These are phyloP conservation scores for Steinernema hermaphroditum DNA, from an alignment of 2,888 invertebrate genomes.

Conservation along the genomic window DNA sequence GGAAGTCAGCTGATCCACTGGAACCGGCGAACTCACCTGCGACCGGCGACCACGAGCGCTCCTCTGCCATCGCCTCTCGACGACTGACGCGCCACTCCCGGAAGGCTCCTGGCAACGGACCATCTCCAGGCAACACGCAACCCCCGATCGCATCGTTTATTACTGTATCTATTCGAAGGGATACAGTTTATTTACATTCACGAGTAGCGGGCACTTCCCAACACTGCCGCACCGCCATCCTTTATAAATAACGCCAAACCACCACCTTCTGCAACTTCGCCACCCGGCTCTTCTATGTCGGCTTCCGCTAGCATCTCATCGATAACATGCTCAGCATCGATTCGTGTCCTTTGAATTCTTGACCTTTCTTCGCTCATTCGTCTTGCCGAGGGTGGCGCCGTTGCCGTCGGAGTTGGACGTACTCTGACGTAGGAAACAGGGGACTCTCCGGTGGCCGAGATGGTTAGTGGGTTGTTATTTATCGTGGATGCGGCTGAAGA, in stretches of 20 bases:
- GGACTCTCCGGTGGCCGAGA: neutral
- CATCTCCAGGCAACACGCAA: neutral
- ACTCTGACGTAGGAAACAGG: conserved; percentile 3
- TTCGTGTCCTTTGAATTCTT: conserved; percentile 49
- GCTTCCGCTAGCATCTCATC: conserved; percentile 51
- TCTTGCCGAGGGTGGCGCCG: conserved; percentile 28
- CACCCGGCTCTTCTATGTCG: conserved; percentile 15
- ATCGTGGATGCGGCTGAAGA: neutral
- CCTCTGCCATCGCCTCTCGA: neutral
- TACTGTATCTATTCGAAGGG: neutral
- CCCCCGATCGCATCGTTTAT: neutral
- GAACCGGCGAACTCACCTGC: conserved; percentile 15
- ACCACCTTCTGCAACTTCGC: neutral
- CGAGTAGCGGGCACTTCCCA: conserved; percentile 10
- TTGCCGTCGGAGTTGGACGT: neutral
- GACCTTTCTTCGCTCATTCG: conserved; percentile 42
- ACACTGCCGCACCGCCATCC: neutral
- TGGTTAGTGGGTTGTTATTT: conserved; percentile 2
- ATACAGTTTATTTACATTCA: too few species aligned
- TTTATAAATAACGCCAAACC: conserved; percentile 8
- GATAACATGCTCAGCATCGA: conserved; percentile 61
- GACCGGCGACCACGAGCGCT: conserved; percentile 12
- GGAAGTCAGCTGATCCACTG: neutral
- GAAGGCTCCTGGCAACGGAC: neutral
- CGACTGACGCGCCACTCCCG: neutral